Percentiles rank a stretch among this genome's conserved stretches.
Evolutionary conservation across 2,888 invertebrate genomes (phyloP).

Genomic region (Caradrina clavipalpis): DNA sequence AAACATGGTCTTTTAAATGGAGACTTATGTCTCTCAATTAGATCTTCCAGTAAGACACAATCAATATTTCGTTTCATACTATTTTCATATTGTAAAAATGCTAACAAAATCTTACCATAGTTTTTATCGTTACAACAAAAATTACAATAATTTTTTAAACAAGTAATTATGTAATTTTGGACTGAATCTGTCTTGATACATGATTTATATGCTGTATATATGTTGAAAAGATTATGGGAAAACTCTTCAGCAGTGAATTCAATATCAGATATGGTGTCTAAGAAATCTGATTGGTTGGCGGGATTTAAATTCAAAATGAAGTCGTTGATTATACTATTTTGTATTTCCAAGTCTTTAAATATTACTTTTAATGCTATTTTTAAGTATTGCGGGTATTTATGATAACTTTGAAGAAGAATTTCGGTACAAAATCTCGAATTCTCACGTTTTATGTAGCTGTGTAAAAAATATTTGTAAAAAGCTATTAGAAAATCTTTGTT

Average conservation of each 20-base stretch:
- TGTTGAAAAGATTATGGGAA: constrained; percentile 70
- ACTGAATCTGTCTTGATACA: constrained; percentile 69
- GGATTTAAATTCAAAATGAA: constrained; percentile 68
- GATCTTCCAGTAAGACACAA: constrained; percentile 64
- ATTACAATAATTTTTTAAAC: constrained; percentile 62
- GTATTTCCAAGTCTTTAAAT: constrained; percentile 70
- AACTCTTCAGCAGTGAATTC: constrained; percentile 72
- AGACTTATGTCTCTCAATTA: constrained; percentile 76
- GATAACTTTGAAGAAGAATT: constrained; percentile 71
- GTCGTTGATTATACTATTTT: constrained; percentile 72
- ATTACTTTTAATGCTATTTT: constrained; percentile 68
- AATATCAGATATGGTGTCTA: constrained; percentile 65
- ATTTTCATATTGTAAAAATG: constrained; percentile 75
- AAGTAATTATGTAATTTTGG: constrained; percentile 71
- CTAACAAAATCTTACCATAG: constrained; percentile 77
- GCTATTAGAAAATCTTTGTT: constrained; percentile 62
- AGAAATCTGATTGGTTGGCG: constrained; percentile 61
- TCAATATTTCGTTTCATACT: constrained; percentile 23
- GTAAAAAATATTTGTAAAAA: constrained; percentile 72
- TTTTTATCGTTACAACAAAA: constrained; percentile 71
- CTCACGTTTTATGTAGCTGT: constrained; percentile 70
- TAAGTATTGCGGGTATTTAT: constrained; percentile 65
- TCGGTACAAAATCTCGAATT: constrained; percentile 72
- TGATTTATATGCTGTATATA: constrained; percentile 77
- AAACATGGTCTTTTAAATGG: constrained; percentile 79